These are phyloP conservation scores for Pygoscelis antarcticus DNA, from an alignment of 2,113 vertebrate genomes.

Conservation along the genomic window DNA sequence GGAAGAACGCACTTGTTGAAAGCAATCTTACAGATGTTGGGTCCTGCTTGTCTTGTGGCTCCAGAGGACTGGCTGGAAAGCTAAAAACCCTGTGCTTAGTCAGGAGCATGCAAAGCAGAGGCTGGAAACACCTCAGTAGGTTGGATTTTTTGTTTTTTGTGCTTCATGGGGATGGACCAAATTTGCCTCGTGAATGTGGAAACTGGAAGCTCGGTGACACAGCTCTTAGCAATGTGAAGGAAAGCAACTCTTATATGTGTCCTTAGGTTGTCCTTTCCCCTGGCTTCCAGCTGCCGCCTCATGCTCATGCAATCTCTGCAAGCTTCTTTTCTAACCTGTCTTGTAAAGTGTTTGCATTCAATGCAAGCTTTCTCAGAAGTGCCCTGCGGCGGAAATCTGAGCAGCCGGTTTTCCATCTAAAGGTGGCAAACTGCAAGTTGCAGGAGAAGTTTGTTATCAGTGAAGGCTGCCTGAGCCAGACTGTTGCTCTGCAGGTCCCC, in stretches of 20 bases:
- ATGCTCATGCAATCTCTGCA: background rate
- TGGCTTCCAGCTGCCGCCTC: background rate
- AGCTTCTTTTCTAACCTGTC: background rate
- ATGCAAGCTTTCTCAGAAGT: background rate
- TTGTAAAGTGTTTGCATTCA: no score
- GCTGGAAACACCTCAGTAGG: background rate
- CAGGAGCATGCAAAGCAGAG: background rate
- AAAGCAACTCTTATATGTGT: background rate
- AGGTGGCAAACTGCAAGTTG: background rate
- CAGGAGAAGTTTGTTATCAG: background rate
- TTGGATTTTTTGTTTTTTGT: background rate
- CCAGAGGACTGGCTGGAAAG: background rate
- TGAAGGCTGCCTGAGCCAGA: background rate
- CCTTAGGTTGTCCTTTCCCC: background rate
- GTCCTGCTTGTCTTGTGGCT: background rate
- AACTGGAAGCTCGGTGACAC: background rate
- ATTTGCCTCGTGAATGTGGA: background rate
- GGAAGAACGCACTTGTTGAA: background rate
- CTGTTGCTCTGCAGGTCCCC: background rate
- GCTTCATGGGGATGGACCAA: background rate
- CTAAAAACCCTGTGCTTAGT: background rate
- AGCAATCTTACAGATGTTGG: background rate
- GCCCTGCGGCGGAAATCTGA: background rate
- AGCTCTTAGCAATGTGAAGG: background rate
- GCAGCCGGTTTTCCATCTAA: background rate